These are phyloP conservation scores for Lycia hirtaria DNA, from an alignment of 2,888 invertebrate genomes.

Conservation along the genomic window DNA sequence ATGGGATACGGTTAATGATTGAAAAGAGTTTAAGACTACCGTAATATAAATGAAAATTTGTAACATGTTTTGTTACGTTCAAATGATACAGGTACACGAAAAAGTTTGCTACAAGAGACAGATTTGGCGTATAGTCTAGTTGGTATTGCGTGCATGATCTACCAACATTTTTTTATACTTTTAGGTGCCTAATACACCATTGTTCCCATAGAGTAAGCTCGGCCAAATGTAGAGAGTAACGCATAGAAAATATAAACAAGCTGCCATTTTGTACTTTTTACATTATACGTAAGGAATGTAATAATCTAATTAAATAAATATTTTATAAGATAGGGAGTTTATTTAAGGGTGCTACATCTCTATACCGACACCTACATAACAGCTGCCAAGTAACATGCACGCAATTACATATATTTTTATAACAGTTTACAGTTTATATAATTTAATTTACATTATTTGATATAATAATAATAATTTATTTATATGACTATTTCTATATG, in stretches of 20 bases:
- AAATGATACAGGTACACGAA: not conserved
- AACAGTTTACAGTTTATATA: too few species aligned
- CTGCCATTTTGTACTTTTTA: slow-evolving; percentile 74
- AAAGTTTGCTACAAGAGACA: slow-evolving; percentile 49
- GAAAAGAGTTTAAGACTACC: too few species aligned
- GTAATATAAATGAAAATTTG: too few species aligned
- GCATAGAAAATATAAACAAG: slow-evolving; percentile 61
- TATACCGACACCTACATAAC: slow-evolving; percentile 65
- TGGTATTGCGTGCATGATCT: slow-evolving; percentile 63
- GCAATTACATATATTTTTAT: slow-evolving; percentile 46
- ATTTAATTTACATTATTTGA: not conserved
- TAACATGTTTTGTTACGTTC: not conserved
- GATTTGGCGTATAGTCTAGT: slow-evolving; percentile 44
- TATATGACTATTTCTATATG: not conserved
- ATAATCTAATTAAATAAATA: slow-evolving; percentile 54
- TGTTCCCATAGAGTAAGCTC: slow-evolving; percentile 83
- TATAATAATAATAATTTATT: too few species aligned
- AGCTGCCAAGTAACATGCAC: slow-evolving; percentile 73
- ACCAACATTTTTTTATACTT: slow-evolving; percentile 51
- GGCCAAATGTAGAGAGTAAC: slow-evolving; percentile 62
- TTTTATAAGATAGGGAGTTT: slow-evolving; percentile 45
- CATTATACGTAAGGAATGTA: slow-evolving; percentile 54
- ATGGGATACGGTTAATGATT: too few species aligned
- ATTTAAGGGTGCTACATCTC: slow-evolving; percentile 56
- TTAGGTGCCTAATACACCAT: slow-evolving; percentile 58